Evolutionary conservation across 2,113 vertebrate genomes (phyloP).

Genomic region (Pardalotus punctatus): DNA sequence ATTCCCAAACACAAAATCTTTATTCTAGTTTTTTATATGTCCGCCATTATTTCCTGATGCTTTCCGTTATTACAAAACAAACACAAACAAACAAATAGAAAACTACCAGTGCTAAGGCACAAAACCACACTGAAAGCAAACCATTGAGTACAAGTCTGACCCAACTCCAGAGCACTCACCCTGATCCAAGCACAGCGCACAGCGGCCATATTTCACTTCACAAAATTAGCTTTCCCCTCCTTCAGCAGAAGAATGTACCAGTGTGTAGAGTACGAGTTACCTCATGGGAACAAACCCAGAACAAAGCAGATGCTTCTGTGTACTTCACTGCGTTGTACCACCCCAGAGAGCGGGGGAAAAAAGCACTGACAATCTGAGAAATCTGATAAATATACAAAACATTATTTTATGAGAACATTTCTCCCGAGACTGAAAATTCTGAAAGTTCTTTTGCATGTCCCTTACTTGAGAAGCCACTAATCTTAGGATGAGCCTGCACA

Average conservation of each 20-base stretch:
- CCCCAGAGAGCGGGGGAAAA: not conserved
- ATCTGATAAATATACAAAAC: not conserved
- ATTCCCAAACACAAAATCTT: not conserved
- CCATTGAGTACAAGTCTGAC: not conserved
- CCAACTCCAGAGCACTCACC: not conserved
- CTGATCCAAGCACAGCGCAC: not conserved
- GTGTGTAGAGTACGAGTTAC: constrained; percentile 16
- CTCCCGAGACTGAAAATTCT: not conserved
- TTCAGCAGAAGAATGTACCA: constrained; percentile 1
- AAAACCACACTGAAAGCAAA: not conserved
- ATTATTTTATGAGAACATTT: not conserved
- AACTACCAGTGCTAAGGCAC: not conserved
- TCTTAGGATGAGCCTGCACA: not conserved
- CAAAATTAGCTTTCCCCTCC: not conserved
- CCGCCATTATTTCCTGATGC: not conserved
- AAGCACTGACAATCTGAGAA: not conserved
- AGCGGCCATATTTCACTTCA: constrained; percentile 25
- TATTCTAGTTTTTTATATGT: not conserved
- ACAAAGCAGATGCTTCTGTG: not conserved
- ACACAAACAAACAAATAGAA: not conserved
- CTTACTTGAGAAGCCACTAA: not conserved
- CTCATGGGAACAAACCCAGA: not conserved
- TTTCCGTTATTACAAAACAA: not conserved
- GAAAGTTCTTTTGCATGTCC: not conserved
- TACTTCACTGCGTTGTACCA: not conserved